A percentile compares a stretch with the other conserved stretches of the same genome.
Conservation (phyloP, 2,113 vertebrate genomes). For the Pterocles burchelli region DNA sequence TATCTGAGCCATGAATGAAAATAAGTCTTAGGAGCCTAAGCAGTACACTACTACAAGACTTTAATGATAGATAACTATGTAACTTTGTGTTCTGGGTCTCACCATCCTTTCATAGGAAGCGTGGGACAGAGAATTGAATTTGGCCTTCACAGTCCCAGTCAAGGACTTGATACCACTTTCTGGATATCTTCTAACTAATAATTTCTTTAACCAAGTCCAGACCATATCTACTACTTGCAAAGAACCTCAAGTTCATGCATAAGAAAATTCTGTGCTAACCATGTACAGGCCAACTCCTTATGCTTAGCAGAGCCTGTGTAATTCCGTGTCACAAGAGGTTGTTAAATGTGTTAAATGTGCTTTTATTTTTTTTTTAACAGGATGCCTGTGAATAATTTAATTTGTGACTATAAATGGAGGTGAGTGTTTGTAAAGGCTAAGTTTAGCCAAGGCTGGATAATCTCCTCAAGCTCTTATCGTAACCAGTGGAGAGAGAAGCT, state of each 20-base stretch:
- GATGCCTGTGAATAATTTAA: conserved; percentile 22
- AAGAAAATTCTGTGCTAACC: not conserved
- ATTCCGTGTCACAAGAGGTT: not conserved
- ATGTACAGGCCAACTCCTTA: not conserved
- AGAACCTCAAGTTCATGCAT: not conserved
- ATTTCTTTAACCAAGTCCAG: not conserved
- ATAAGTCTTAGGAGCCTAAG: not conserved
- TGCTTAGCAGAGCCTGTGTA: not conserved
- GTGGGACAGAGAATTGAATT: not conserved
- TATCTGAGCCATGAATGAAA: not conserved
- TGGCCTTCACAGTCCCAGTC: not conserved
- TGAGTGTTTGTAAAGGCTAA: not conserved
- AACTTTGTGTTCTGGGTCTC: not conserved
- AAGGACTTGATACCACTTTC: not conserved
- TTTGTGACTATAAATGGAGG: not conserved
- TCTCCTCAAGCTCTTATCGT: not conserved
- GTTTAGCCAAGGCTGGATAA: not conserved
- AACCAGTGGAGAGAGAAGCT: not conserved
- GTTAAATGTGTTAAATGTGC: not conserved
- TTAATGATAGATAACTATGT: not conserved
- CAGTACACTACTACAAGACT: not conserved
- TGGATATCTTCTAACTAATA: not conserved
- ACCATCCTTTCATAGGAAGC: not conserved
- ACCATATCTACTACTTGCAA: not conserved
- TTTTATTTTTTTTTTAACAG: not conserved